Evolutionary conservation across 1,140 invertebrate genomes (phyloP), one percentile per base, ranked within the genome.

Genomic region (Pectinophora gossypiella): DNA sequence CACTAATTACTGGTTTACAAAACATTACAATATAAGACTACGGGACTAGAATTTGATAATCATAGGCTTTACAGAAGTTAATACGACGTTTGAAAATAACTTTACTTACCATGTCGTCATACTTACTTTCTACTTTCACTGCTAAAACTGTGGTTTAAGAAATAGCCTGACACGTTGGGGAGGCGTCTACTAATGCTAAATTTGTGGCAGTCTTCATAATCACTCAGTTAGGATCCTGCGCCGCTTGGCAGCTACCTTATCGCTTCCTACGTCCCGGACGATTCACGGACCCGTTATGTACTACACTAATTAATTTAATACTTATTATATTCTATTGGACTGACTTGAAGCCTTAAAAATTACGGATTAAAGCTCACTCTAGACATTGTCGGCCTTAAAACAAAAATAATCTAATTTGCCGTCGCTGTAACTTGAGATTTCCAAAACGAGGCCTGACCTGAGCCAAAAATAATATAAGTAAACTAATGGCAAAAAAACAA

Each of bases 401-500:
- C 16, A 6, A 54, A 57, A 58, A 59, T 60, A 59, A 56, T 51
- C 62, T 56, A 40, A 51, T 69, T 56, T 50, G 55, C 49, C 38
- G 13, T 44, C n/a, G 21, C 56, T 42, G 57, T 62, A 61, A 56
- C 48, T 54, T 54, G 61, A 69, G 53, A 67, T 59, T 70, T 68
- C 52, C 54, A 50, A 64, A 68, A 62, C 60, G 66, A 55, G 64
- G 62, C 64, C 59, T 66, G 64, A 65, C 63, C 57, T 63, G 48
- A 56, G 64, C 66, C 71, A 61, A 72, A 74, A 72, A 71, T 72
- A 74, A 68, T 53, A 63, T 60, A 68, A 68, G 56, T 48, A 55
- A 73, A 67, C 19, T 54, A 70, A 67, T 56, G 52, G 66, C 61
- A 48, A 68, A 60, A 68, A 67, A 72, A 82, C 64, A 74, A 76